Base-by-base conservation (phyloP, 1,140 invertebrate genomes). In the Thaumetopoea pityocampa region DNA sequence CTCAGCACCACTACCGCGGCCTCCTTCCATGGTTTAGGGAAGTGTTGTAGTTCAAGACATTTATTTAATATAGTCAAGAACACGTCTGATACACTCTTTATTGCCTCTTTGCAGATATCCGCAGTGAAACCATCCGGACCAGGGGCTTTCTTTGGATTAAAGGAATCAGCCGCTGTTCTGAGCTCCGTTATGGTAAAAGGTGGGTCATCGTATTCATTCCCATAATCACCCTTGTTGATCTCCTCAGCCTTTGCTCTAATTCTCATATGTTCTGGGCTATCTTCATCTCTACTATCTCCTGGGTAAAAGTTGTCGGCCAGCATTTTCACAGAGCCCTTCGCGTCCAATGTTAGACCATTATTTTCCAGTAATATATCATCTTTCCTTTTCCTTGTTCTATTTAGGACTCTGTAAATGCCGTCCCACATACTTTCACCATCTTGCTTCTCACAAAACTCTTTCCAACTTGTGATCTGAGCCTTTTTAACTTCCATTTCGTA, bases 361-460 rank as follows among this genome's bases (percentile, higher is more conserved):
- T 4, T 17, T 8, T 20, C 5, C 7, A 46, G 11, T 1, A 14
- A 20, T 8, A n/a, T 1, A 7, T 52, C 50, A 9, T 52, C 43
- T 2, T 30, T 5, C 5, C 33, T 42, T 10, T 38, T 37, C 0
- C 14, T 23, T 3, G 28, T 34, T 6, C 10, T 24, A 0, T 14
- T 28, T 7, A 51, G 30, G 0, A 51, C 24, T 10, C 42, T 36
- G 8, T 51, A 51, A 7, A 51, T 40, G 0, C 41, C 30, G 2
- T 44, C 35, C 48, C 48, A 51, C 5, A 51, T 1, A 0, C 34
- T 29, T 11, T 51, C 48, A 4, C 15, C 34, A 4, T 34, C 12
- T 10, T 51, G 48, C 11, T 8, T 42, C 0, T 1, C 8, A 5
- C 37, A 42, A 15, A 49, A 49, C 5, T 19, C 20, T 27, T 49